A percentile compares a stretch with the other conserved stretches of the same genome.
Conservation (phyloP, 2,888 invertebrate species). For the Junonia oenone region DNA sequence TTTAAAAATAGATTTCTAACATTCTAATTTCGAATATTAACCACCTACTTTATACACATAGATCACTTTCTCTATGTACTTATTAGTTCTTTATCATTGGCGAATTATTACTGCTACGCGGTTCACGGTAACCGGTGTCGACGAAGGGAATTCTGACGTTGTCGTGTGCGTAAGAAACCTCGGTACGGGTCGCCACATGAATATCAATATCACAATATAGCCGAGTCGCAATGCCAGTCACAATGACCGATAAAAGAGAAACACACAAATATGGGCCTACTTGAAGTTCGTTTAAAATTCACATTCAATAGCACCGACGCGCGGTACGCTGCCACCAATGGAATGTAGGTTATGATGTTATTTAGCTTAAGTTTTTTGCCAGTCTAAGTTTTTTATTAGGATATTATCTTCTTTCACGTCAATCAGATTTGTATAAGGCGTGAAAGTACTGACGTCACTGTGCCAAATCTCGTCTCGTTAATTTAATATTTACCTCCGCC, state of each 20-base stretch:
- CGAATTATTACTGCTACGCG: slow-evolving; percentile 31
- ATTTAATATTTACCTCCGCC: slow-evolving; percentile 42
- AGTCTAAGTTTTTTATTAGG: slow-evolving; percentile 66
- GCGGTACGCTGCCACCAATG: slow-evolving; percentile 56
- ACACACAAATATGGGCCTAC: slow-evolving; percentile 72
- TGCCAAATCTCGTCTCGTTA: slow-evolving; percentile 57
- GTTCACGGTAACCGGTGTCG: slow-evolving; percentile 53
- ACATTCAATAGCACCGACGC: slow-evolving; percentile 56
- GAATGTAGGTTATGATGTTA: slow-evolving; percentile 79
- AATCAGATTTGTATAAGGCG: slow-evolving; percentile 71
- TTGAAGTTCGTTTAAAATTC: slow-evolving; percentile 66
- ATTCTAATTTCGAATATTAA: neutral
- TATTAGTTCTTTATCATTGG: slow-evolving; percentile 6
- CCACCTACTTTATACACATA: neutral
- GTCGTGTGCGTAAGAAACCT: slow-evolving; percentile 59
- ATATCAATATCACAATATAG: slow-evolving; percentile 73
- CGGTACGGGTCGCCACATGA: slow-evolving; percentile 60
- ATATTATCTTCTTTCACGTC: slow-evolving; percentile 73
- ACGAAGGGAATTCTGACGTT: slow-evolving; percentile 50
- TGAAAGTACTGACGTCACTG: slow-evolving; percentile 72
- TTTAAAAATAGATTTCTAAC: too few relatives aligned
- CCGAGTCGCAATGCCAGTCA: slow-evolving; percentile 53
- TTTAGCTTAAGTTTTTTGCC: slow-evolving; percentile 69
- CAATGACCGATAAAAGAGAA: slow-evolving; percentile 73
- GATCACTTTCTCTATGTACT: neutral